phyloP scores from a whole-genome alignment of 2,888 invertebrate genomes.

The Tupiocoris notatus region DNA sequence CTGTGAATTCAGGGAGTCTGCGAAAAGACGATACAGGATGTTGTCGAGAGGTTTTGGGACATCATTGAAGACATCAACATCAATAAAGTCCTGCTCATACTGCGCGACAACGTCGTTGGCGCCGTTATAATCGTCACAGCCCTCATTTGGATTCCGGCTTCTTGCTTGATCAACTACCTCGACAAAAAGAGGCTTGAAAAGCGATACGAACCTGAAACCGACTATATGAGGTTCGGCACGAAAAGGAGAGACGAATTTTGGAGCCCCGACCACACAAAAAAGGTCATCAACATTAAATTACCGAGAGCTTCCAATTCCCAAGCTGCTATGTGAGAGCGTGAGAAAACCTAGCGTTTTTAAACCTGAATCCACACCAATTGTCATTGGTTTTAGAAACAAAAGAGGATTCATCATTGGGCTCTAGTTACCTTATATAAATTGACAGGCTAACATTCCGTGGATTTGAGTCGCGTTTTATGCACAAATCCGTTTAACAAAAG shows the following conservation, averaged over 20 bases:
- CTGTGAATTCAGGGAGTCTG: slow-evolving; percentile 87
- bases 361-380: too few relatives aligned
- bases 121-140: slow-evolving; percentile 87
- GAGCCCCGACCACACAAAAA: slow-evolving; percentile 22
- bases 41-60: slow-evolving; percentile 95
- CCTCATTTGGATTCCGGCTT: slow-evolving; percentile 92
- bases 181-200: slow-evolving; percentile 67
- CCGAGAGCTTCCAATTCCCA: slow-evolving; percentile 30
- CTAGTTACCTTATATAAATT: too few relatives aligned
- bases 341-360: background rate
- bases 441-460: too few relatives aligned
- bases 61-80: slow-evolving; percentile 96
- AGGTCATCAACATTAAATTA: slow-evolving; percentile 38
- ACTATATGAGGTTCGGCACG: slow-evolving; percentile 6
- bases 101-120: slow-evolving; percentile 91
- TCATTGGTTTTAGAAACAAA: too few relatives aligned
- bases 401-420: too few relatives aligned
- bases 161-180: slow-evolving; percentile 75
- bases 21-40: slow-evolving; percentile 91
- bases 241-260: slow-evolving; percentile 32
- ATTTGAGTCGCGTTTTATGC: too few relatives aligned
- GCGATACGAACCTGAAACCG: slow-evolving; percentile 32
- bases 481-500: too few relatives aligned
- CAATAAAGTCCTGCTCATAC: slow-evolving; percentile 82
- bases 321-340: slow-evolving; percentile 20